A percentile compares a stretch with the other conserved stretches of the same genome.
These are phyloP conservation scores for Falco punctatus DNA, from an alignment of 2,113 vertebrate genomes.

Conservation along the genomic window DNA sequence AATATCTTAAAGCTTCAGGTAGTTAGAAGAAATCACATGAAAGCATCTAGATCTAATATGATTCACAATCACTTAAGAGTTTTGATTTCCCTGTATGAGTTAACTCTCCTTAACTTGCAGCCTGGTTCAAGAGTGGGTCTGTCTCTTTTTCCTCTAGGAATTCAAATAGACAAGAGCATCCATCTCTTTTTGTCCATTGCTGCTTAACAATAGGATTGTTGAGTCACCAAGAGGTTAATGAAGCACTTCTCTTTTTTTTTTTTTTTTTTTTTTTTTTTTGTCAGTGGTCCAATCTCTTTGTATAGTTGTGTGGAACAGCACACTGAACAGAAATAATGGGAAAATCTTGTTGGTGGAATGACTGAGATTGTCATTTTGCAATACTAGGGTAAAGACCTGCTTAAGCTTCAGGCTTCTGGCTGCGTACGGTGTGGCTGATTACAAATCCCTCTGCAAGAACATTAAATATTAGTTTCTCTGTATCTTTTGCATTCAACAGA, in stretches of 20 bases:
- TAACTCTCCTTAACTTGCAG: neutral
- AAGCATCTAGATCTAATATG: neutral
- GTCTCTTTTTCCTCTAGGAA: neutral
- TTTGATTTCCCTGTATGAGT: neutral
- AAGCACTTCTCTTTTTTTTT: neutral
- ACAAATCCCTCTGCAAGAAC: neutral
- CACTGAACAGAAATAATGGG: conserved; percentile 59
- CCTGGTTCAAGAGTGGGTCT: neutral
- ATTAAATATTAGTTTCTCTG: neutral
- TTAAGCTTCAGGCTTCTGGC: neutral
- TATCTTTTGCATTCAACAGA: neutral
- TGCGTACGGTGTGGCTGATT: neutral
- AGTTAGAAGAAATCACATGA: neutral
- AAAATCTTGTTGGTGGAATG: conserved; percentile 14
- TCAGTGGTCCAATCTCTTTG: conserved; percentile 46
- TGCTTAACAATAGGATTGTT: conserved; percentile 12
- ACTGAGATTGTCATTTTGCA: neutral
- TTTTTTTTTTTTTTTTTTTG: neutral
- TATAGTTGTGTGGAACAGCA: neutral
- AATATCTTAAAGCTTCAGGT: neutral
- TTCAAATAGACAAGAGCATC: neutral
- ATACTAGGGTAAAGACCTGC: neutral
- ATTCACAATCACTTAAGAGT: neutral
- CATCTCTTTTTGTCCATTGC: neutral
- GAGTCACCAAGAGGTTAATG: conserved; percentile 47